Evolutionary conservation across 2,888 invertebrate genomes (phyloP).

Genomic region (Pegoplata infirma): DNA sequence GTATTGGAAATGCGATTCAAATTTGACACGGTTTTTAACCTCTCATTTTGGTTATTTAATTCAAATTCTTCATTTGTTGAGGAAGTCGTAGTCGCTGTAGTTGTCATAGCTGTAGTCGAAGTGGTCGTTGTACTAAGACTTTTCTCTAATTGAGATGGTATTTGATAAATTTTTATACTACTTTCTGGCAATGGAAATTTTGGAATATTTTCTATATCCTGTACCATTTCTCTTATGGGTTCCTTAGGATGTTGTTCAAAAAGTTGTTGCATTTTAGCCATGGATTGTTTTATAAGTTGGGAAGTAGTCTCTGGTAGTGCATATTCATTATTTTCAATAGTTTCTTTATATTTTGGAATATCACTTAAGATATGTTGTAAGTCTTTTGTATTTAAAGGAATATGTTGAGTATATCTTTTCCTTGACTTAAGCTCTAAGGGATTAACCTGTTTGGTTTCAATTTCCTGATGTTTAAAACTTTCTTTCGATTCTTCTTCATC

Average conservation of each 20-base stretch:
- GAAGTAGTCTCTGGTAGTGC: constrained; percentile 4
- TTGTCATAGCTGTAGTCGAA: constrained; percentile 9
- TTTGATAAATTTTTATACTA: neutral
- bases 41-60: neutral
- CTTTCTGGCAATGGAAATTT: no score
- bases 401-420: constrained; percentile 11
- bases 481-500: neutral
- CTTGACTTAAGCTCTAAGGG: neutral
- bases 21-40: neutral
- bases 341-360: neutral
- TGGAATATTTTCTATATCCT: no score
- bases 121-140: constrained; percentile 16
- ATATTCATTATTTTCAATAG: neutral
- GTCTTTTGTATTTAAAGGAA: neutral
- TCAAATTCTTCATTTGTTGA: neutral
- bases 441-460: neutral
- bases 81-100: neutral
- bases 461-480: neutral
- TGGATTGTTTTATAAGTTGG: constrained; percentile 67
- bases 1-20: constrained; percentile 2
- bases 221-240: constrained; percentile 23
- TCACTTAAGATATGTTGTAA: neutral
- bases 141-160: constrained; percentile 1
- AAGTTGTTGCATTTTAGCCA: constrained; percentile 71
- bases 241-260: constrained; percentile 60